Base-by-base conservation (phyloP, 2,888 invertebrate genomes). In the Agrochola lychnidis region DNA sequence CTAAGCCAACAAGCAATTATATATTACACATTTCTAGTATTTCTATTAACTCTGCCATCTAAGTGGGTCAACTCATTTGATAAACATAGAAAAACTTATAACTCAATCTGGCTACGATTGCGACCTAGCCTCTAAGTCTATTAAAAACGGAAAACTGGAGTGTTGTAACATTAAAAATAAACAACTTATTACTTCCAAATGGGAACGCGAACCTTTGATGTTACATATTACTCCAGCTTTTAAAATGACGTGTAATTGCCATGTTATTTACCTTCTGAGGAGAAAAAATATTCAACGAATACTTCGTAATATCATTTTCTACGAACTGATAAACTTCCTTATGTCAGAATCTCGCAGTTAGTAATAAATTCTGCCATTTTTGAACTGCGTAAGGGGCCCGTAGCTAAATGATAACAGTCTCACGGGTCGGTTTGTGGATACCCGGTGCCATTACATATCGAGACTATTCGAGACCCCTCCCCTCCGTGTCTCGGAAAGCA, bases 201-300 rank as follows among this genome's bases (percentile, higher is more conserved):
- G 53, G 53, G 73, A 57, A 40, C 77, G 30, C 42, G 57, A 61
- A 67, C 69, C 56, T 84, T 81, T 83, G 77, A 81, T 77, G 69
- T 83, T 36, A 45, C 10, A 81, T 77, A 64, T 83, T 36, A 45
- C 10, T 45, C 36, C 30, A 83, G 68, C 68, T 56, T 80, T 71
- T 83, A 4, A 62, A 63, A 77, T 84, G 36, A 77, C 63, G 68
- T 80, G 30, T 83, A 75, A 75, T 73, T 75, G 69, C 59, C 61
- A 48, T 69, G 40, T 72, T 83, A 76, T 70, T 76, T 76, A 57
- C 51, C 22, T 66, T 77, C 45, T 30, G 30, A 30, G 56, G 70
- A 68, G 42, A 72, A 25, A 70, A 72, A 22, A 70, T 81, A 78
- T 73, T 59, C 63, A 56, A 70, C 16, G 22, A 68, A 74, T 67